Evolutionary conservation across 2,888 invertebrate genomes (phyloP).

Genomic region (Aporophyla nigra): DNA sequence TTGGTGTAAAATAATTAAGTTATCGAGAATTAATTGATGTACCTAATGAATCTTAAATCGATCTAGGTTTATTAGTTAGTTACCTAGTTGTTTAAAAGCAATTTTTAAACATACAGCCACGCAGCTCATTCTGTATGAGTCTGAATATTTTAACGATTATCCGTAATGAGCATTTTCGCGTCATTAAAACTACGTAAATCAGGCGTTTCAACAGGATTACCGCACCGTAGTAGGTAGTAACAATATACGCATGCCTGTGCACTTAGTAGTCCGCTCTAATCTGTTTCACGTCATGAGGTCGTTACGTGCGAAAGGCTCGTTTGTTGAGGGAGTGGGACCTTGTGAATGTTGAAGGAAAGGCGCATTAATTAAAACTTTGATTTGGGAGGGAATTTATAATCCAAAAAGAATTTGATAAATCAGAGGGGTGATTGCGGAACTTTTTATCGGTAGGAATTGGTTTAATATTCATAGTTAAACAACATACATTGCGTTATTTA

Average conservation of each 20-base stretch:
- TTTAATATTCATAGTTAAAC: no score
- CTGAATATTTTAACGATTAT: not conserved
- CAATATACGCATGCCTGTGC: not conserved
- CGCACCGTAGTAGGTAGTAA: not conserved
- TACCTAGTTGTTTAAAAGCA: not conserved
- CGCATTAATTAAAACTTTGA: not conserved
- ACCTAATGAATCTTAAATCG: not conserved
- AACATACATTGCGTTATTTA: no score
- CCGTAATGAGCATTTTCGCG: conserved; percentile 19
- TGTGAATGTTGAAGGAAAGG: not conserved
- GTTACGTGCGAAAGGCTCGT: not conserved
- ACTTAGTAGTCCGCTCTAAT: not conserved
- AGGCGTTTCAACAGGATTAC: conserved; percentile 13
- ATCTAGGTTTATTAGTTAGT: not conserved
- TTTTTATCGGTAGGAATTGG: no score
- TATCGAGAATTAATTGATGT: not conserved
- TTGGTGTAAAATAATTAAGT: conserved; percentile 22
- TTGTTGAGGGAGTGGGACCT: not conserved
- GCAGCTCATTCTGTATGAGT: conserved; percentile 2
- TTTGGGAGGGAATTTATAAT: not conserved
- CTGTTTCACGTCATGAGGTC: conserved; percentile 12
- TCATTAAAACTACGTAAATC: conserved; percentile 9
- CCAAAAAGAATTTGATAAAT: not conserved
- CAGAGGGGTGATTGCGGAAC: no score
- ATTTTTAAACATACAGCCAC: not conserved